These are phyloP conservation scores for Heliconius himera DNA, from an alignment of 1,140 invertebrate species.

Conservation along the genomic window DNA sequence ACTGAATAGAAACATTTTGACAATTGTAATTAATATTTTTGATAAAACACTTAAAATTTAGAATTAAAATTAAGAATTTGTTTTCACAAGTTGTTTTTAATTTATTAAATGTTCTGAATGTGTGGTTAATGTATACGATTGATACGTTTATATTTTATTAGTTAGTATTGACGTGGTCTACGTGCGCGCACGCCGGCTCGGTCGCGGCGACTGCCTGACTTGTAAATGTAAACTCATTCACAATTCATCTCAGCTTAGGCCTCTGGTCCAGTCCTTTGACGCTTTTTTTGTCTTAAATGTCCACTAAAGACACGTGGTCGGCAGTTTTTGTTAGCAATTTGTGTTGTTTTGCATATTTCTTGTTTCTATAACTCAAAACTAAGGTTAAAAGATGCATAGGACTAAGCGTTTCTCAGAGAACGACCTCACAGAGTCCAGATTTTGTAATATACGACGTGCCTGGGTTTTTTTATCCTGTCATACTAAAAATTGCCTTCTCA, in stretches of 20 bases:
- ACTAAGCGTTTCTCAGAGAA: not conserved
- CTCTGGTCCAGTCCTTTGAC: slow-evolving; percentile 30
- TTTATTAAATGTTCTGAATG: not conserved
- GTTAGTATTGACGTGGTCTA: not conserved
- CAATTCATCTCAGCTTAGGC: slow-evolving; percentile 34
- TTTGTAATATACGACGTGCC: not conserved
- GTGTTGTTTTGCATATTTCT: not conserved
- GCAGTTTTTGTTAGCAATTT: not conserved
- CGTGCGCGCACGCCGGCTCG: slow-evolving; percentile 37
- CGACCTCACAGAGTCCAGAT: not conserved
- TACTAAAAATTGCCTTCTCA: slow-evolving; percentile 48
- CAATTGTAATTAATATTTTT: slow-evolving; percentile 28
- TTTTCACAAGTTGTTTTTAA: not conserved
- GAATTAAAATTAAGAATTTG: too few relatives aligned
- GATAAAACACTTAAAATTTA: not conserved
- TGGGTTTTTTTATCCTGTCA: slow-evolving; percentile 18
- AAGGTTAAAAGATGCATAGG: too few relatives aligned
- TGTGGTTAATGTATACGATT: not conserved
- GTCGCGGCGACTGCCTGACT: slow-evolving; percentile 39
- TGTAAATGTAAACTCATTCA: slow-evolving; percentile 38
- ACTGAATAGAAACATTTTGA: slow-evolving; percentile 18
- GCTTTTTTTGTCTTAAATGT: slow-evolving; percentile 19
- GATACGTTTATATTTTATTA: not conserved
- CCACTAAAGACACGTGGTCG: slow-evolving; percentile 2
- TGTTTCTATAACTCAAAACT: not conserved